Evolutionary conservation across 2,888 invertebrate species (phyloP), one percentile per base, ranked within the genome.

Genomic region (Cantharis flavilabris): DNA sequence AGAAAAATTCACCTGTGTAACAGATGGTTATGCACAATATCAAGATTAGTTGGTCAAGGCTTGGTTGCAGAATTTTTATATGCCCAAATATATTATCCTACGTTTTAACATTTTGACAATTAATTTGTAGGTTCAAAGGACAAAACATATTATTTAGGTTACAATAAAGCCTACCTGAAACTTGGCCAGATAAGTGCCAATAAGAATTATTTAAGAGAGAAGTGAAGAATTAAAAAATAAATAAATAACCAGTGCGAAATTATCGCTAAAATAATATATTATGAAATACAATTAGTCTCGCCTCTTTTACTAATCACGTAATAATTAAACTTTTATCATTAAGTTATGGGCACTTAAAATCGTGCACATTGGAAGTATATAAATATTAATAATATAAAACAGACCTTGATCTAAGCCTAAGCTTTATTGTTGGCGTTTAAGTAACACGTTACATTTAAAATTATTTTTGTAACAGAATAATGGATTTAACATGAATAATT

Each of bases 1-100:
- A 67, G 65, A 67, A 67, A 67, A 67, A 23, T 26, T 26, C 65
- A 67, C 65, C 65, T 67, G 65, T 67, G 13, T 13, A 67, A 26
- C 65, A 67, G 65, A 67, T 67, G 65, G 65, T 67, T 67, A 13
- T 11, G 20, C 20, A 18, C n/a, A 67, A 14, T 67, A 67, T 67
- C 65, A 67, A 26, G 65, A 67, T 67, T 20, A 67, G 65, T 67
- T 67, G 65, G 65, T 67, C 65, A 67, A 67, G 65, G 65, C 20
- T 67, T 67, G 20, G n/a, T 67, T 67, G 65, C 65, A 23, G 26
- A 67, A 67, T 23, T 23, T 65, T 49, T 49, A n/a, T 49, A 7
- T 16, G 16, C 49, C n/a, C 49, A n/a, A 49, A 49, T 49, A 13
- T 49, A 7, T 49, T 49, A 49, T 49, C 49, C 49, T 49, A 49